A percentile compares a stretch with the other conserved stretches of the same genome.
phyloP scores from a whole-genome alignment of 1,140 invertebrate species.

The Drosophila setifemur region DNA sequence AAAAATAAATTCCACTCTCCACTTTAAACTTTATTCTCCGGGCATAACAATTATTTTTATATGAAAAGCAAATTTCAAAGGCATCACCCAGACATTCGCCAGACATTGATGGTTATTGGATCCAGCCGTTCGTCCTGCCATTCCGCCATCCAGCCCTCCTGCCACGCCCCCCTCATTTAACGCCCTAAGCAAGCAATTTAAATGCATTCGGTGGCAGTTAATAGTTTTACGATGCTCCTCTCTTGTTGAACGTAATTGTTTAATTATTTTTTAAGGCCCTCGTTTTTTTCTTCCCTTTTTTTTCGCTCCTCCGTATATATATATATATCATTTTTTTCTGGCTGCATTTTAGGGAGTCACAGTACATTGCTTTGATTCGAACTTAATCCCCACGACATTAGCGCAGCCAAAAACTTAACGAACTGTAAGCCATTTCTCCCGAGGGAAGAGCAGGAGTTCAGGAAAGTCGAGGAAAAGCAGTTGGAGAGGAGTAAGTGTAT shows the following conservation, averaged over 20 bases:
- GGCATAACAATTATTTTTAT: conserved; percentile 46
- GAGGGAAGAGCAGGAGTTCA: neutral
- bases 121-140: neutral
- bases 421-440: conserved; percentile 70
- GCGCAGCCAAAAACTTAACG: conserved; percentile 60
- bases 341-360: conserved; percentile 67
- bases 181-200: conserved; percentile 66
- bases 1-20: too few species aligned
- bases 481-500: conserved; percentile 45
- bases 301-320: too few species aligned
- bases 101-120: conserved; percentile 50
- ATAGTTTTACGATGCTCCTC: conserved; percentile 67
- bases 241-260: conserved; percentile 65
- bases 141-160: neutral
- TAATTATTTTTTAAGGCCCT: conserved; percentile 65
- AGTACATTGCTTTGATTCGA: conserved; percentile 80
- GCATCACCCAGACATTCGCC: conserved; percentile 36
- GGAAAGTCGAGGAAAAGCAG: neutral
- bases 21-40: conserved; percentile 46
- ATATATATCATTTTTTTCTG: neutral
- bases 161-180: conserved; percentile 21
- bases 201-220: conserved; percentile 68
- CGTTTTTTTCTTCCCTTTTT: neutral
- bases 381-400: conserved; percentile 74
- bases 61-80: conserved; percentile 49